Conservation (phyloP, 1,140 invertebrate species). For the Papilio xuthus region DNA sequence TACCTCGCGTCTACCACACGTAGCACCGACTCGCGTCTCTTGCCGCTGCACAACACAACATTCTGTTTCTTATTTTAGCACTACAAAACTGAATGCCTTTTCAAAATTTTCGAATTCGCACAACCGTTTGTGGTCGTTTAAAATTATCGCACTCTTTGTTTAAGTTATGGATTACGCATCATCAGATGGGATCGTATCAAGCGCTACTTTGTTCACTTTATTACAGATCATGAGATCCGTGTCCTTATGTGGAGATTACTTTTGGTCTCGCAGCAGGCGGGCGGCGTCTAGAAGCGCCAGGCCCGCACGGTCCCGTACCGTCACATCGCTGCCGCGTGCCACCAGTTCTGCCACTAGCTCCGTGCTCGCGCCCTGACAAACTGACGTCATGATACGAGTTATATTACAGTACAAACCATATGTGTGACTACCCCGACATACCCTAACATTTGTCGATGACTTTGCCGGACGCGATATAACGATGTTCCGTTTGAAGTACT, state of each 20-base stretch:
- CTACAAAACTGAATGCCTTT: background rate
- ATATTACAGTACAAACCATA: background rate
- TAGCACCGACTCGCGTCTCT: slow-evolving; percentile 58
- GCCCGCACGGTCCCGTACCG: slow-evolving; percentile 55
- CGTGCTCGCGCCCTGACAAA: slow-evolving; percentile 64
- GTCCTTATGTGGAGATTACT: slow-evolving; percentile 45
- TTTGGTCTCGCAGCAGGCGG: slow-evolving; percentile 52
- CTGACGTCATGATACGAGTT: slow-evolving; percentile 42
- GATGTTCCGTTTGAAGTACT: background rate
- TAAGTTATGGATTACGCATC: too few relatives aligned
- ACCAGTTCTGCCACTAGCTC: slow-evolving; percentile 62
- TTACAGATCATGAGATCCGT: too few relatives aligned
- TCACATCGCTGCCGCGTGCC: slow-evolving; percentile 55
- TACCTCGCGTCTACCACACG: slow-evolving; percentile 63
- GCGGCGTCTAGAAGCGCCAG: slow-evolving; percentile 61
- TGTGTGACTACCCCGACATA: too few relatives aligned
- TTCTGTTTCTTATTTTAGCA: background rate
- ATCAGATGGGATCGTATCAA: too few relatives aligned
- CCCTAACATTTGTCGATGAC: too few relatives aligned
- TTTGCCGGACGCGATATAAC: too few relatives aligned
- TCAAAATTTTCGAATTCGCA: too few relatives aligned
- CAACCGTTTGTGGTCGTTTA: too few relatives aligned
- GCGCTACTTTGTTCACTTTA: too few relatives aligned
- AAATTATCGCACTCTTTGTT: too few relatives aligned
- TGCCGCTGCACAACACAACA: slow-evolving; percentile 48